These are phyloP conservation scores for Rotaria sp. DNA, from an alignment of 2,888 invertebrate genomes.

Conservation along the genomic window DNA sequence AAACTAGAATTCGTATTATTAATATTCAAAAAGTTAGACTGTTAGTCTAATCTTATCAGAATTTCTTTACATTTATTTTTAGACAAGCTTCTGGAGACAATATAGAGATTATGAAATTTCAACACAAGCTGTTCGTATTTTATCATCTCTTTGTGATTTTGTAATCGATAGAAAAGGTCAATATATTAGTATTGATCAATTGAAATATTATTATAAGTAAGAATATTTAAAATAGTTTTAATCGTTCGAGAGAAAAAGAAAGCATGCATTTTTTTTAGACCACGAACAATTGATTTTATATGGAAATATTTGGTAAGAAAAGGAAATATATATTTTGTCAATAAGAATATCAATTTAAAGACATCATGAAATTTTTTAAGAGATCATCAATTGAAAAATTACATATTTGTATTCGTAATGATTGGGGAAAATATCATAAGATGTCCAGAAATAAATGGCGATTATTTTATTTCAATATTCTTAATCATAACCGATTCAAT, in stretches of 20 bases:
- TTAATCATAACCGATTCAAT: background rate
- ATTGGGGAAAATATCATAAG: background rate
- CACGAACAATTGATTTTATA: background rate
- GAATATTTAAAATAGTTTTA: background rate
- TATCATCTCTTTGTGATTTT: background rate
- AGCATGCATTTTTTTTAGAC: background rate
- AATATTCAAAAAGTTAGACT: background rate
- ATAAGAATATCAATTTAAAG: too few relatives aligned
- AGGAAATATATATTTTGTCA: too few relatives aligned
- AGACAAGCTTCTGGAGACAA: background rate
- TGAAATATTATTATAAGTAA: background rate
- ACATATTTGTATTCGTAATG: background rate
- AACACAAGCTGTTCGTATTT: background rate
- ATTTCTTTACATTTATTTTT: background rate
- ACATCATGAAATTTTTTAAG: background rate
- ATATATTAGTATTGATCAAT: background rate
- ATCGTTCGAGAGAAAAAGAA: background rate
- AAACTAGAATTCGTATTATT: background rate
- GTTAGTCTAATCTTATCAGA: background rate
- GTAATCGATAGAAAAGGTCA: background rate
- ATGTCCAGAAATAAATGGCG: background rate
- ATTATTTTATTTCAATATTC: background rate
- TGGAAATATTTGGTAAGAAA: conserved; percentile 5
- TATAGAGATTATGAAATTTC: conserved; percentile 9
- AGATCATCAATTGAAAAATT: background rate